Conservation (phyloP, 1,140 invertebrate species). For the Drosophila nigromelanica region DNA sequence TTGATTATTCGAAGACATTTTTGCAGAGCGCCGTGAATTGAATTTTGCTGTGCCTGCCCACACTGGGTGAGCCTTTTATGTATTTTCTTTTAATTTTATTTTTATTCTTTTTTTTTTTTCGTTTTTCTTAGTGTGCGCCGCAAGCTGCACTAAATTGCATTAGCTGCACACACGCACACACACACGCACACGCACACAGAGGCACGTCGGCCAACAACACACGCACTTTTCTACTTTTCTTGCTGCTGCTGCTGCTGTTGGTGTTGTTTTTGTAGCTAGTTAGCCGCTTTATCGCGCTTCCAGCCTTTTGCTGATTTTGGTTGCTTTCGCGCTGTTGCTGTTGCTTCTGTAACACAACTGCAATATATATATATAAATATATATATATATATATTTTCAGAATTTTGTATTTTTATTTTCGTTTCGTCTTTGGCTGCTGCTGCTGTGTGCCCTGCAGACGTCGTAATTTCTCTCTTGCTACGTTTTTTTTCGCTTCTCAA, state of each 20-base stretch:
- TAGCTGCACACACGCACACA: constrained; percentile 22
- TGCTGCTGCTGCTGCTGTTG: constrained; percentile 9
- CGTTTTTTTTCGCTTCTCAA: constrained; percentile 65
- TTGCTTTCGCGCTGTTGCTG: constrained; percentile 27
- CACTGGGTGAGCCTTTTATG: constrained; percentile 19
- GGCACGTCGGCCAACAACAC: constrained; percentile 36
- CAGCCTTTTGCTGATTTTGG: constrained; percentile 46
- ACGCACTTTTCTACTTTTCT: constrained; percentile 36
- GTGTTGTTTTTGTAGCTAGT: constrained; percentile 19
- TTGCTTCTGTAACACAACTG: constrained; percentile 59
- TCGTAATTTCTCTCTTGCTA: constrained; percentile 75
- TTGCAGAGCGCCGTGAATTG: constrained; percentile 22
- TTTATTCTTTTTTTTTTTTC: too few species aligned
- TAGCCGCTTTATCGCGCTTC: constrained; percentile 67
- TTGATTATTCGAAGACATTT: constrained; percentile 83
- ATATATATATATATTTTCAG: constrained; percentile 45
- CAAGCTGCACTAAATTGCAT: constrained; percentile 15
- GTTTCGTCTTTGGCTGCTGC: constrained; percentile 48
- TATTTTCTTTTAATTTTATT: not conserved
- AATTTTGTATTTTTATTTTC: constrained; percentile 57
- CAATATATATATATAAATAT: constrained; percentile 31
- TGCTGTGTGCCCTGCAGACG: constrained; percentile 49
- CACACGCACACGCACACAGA: constrained; percentile 20
- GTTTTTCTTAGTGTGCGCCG: constrained; percentile 2
- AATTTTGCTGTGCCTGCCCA: constrained; percentile 14